Percentiles rank a stretch among this genome's conserved stretches.
Evolutionary conservation across 2,888 invertebrate genomes (phyloP).

Genomic region (Calameuta filiformis): DNA sequence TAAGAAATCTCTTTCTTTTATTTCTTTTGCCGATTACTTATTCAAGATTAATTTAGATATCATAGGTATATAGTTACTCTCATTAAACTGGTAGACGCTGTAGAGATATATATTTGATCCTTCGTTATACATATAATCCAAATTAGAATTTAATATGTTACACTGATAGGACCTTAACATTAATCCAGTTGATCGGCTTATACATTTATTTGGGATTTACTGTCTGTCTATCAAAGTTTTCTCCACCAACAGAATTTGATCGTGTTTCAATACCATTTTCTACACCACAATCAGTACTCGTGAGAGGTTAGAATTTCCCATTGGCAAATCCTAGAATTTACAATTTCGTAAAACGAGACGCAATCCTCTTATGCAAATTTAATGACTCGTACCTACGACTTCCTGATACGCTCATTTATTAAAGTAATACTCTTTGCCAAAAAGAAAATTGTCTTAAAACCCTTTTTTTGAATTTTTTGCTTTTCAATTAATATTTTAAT

Average conservation of each 20-base stretch:
- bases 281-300: background rate
- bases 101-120: too few species aligned
- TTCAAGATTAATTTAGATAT: background rate
- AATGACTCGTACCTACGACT: background rate
- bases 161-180: background rate
- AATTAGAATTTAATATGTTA: background rate
- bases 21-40: background rate
- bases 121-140: background rate
- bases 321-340: background rate
- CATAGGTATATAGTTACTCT: background rate
- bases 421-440: background rate
- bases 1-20: background rate
- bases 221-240: background rate
- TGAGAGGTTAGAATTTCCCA: background rate
- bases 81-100: background rate
- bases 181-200: background rate
- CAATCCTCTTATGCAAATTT: conserved; percentile 5
- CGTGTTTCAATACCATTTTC: background rate
- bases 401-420: background rate
- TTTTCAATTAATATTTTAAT: background rate
- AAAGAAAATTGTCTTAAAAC: background rate
- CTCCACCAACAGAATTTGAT: background rate
- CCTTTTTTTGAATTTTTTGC: background rate
- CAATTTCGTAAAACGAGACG: background rate
- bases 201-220: background rate